Percentiles rank a stretch among this genome's conserved stretches.
Evolutionary conservation across 1,140 invertebrate genomes (phyloP).

Genomic region (Agraylea sexmaculata): DNA sequence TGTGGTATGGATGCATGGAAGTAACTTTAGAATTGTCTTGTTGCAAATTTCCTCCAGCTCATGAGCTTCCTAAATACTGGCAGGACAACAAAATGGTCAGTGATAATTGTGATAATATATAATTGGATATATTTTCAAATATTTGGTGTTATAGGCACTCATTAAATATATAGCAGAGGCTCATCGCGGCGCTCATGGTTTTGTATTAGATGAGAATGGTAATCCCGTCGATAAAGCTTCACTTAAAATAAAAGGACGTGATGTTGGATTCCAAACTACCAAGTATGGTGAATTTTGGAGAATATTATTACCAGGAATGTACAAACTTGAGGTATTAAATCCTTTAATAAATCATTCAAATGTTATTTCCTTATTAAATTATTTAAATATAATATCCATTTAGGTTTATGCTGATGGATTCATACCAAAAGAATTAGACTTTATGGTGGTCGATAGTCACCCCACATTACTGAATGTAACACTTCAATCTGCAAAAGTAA

Average conservation of each 20-base stretch:
- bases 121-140: neutral
- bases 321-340: slow-evolving; percentile 62
- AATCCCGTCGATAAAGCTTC: slow-evolving; percentile 72
- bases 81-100: slow-evolving; percentile 80
- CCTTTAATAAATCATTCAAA: slow-evolving; percentile 1
- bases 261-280: slow-evolving; percentile 79
- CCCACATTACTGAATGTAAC: slow-evolving; percentile 78
- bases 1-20: slow-evolving; percentile 97
- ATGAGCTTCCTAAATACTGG: slow-evolving; percentile 85
- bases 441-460: slow-evolving; percentile 74
- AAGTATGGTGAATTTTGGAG: slow-evolving; percentile 92
- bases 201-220: slow-evolving; percentile 70
- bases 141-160: slow-evolving; percentile 48
- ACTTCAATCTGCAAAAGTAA: slow-evolving; percentile 67
- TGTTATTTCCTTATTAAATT: slow-evolving; percentile 7
- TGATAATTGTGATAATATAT: too few relatives aligned
- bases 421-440: slow-evolving; percentile 68
- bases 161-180: slow-evolving; percentile 80
- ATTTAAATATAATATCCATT: slow-evolving; percentile 5
- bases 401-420: slow-evolving; percentile 77
- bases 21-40: slow-evolving; percentile 95
- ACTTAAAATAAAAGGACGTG: slow-evolving; percentile 72
- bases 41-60: slow-evolving; percentile 84
- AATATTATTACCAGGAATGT: slow-evolving; percentile 70
- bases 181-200: slow-evolving; percentile 72